Evolutionary conservation across 2,888 invertebrate genomes (phyloP).

Genomic region (Teleiodes luculella): DNA sequence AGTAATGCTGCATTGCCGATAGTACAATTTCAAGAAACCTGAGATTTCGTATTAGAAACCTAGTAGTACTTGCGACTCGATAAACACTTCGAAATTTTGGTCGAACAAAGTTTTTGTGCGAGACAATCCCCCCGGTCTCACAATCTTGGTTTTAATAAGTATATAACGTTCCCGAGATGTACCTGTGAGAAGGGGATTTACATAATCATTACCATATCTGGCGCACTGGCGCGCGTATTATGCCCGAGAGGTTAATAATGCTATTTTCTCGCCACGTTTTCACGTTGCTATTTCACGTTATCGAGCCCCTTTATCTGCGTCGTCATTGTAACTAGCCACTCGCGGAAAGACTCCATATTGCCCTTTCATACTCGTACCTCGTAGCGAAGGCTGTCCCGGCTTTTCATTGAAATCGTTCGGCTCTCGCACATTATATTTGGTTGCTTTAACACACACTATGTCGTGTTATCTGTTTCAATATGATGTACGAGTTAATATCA

Average conservation of each 20-base stretch:
- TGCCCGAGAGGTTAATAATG: conserved; percentile 78
- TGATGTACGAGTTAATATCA: not conserved
- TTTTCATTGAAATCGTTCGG: conserved; percentile 12
- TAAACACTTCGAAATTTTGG: conserved; percentile 57
- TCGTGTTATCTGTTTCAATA: conserved; percentile 5
- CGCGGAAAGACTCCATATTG: conserved; percentile 56
- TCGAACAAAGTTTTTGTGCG: conserved; percentile 61
- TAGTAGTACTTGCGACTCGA: conserved; percentile 66
- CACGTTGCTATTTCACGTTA: conserved; percentile 76
- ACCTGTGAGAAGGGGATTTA: conserved; percentile 76
- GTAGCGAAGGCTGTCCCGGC: conserved; percentile 25
- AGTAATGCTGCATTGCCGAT: conserved; percentile 66
- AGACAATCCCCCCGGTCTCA: conserved; percentile 63
- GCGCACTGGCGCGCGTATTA: conserved; percentile 77
- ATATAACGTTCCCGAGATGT: conserved; percentile 75
- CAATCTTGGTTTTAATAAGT: conserved; percentile 78
- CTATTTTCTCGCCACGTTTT: conserved; percentile 78
- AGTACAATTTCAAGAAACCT: conserved; percentile 70
- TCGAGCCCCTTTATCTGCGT: conserved; percentile 74
- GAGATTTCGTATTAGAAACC: conserved; percentile 68
- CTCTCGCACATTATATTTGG: conserved; percentile 6
- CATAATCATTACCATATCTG: conserved; percentile 80
- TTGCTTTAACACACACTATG: conserved; percentile 5
- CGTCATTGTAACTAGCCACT: conserved; percentile 75
- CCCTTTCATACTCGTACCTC: conserved; percentile 40